Conservation (phyloP, 2,888 invertebrate species). For the Nemotelus nigrinus region DNA sequence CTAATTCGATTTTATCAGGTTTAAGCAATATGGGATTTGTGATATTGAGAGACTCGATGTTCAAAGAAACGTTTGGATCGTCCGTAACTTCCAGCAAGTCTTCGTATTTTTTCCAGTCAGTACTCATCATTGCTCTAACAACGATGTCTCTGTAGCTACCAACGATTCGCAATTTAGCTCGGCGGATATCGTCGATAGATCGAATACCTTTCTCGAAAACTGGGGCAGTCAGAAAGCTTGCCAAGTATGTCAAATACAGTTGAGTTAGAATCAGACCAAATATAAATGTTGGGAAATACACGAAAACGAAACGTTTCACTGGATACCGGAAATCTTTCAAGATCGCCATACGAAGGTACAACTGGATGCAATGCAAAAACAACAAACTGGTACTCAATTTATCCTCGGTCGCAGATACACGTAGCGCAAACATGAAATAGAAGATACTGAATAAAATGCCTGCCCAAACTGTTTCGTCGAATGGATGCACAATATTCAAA, state of each 20-base stretch:
- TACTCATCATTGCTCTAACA: background rate
- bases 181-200: background rate
- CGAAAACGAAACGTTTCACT: background rate
- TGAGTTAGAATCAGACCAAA: background rate
- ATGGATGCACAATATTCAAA: background rate
- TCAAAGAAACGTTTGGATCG: background rate
- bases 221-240: constrained; percentile 29
- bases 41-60: background rate
- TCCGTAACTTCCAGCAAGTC: background rate
- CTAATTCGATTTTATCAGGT: background rate
- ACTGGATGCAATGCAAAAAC: background rate
- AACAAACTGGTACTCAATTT: background rate
- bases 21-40: background rate
- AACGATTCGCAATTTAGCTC: constrained; percentile 15
- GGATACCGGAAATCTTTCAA: background rate
- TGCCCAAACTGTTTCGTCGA: background rate
- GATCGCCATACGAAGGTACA: background rate
- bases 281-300: background rate
- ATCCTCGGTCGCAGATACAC: background rate
- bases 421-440: background rate
- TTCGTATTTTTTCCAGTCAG: background rate
- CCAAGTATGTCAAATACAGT: constrained; percentile 14
- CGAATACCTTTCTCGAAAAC: background rate
- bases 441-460: background rate
- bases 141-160: background rate